Conservation (phyloP, 2,888 invertebrate genomes). For the Odontomyia ornata region DNA sequence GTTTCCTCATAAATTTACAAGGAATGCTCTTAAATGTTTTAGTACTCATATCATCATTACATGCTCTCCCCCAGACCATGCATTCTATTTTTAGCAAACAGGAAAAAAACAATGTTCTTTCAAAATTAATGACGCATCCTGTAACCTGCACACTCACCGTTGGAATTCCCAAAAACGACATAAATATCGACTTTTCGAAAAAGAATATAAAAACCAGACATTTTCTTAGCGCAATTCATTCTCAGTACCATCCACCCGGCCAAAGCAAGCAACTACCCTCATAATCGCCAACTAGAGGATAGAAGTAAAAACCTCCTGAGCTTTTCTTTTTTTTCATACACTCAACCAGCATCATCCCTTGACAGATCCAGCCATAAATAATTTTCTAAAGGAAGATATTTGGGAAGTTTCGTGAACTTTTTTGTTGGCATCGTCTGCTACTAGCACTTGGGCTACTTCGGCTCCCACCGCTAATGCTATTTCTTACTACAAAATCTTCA, state of each 20-base stretch:
- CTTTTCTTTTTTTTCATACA: neutral
- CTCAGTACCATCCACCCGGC: neutral
- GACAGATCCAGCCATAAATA: neutral
- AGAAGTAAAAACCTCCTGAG: neutral
- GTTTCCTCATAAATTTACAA: too few relatives aligned
- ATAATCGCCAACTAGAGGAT: neutral
- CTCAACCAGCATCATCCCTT: neutral
- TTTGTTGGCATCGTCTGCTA: neutral
- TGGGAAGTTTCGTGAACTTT: neutral
- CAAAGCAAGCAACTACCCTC: neutral
- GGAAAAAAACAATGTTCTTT: too few relatives aligned
- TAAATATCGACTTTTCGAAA: neutral
- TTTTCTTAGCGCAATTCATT: neutral
- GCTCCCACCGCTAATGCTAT: neutral
- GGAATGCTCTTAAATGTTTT: too few relatives aligned
- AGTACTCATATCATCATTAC: too few relatives aligned
- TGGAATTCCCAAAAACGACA: too few relatives aligned
- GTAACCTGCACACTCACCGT: too few relatives aligned
- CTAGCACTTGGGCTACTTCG: too few relatives aligned
- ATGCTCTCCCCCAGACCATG: too few relatives aligned
- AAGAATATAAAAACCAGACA: constrained; percentile 6
- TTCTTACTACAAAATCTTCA: neutral
- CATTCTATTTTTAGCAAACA: too few relatives aligned
- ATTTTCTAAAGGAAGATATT: constrained; percentile 2
- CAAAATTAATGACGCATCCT: too few relatives aligned